phyloP scores from a whole-genome alignment of 2,797 vertebrate species.

The Paramormyrops hopkinsi region DNA sequence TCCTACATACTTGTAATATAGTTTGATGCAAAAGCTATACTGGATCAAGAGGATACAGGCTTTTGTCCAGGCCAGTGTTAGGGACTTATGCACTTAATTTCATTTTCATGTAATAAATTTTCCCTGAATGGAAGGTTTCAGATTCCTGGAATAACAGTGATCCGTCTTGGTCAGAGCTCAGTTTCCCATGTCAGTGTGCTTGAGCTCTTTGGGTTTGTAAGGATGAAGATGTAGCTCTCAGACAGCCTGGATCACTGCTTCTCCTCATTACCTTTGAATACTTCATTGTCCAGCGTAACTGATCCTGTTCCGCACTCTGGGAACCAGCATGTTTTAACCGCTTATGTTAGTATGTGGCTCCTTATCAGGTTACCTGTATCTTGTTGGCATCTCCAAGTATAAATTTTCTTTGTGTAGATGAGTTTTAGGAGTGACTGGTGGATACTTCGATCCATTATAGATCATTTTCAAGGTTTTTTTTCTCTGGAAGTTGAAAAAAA shows the following conservation, averaged over 20 bases:
- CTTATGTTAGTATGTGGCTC: neutral
- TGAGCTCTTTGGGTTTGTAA: slow-evolving; percentile 1
- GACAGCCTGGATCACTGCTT: slow-evolving; percentile 11
- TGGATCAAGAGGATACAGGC: neutral
- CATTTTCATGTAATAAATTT: neutral
- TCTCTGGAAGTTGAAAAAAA: neutral
- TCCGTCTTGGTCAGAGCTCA: neutral
- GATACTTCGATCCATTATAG: slow-evolving; percentile 1
- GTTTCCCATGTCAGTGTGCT: neutral
- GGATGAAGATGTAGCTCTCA: slow-evolving; percentile 17
- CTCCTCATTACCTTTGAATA: slow-evolving; percentile 15
- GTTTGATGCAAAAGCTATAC: neutral
- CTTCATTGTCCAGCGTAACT: neutral
- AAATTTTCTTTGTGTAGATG: neutral
- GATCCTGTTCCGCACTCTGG: neutral
- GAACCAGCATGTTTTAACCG: neutral
- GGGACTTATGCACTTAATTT: neutral
- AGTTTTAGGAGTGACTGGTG: slow-evolving; percentile 9
- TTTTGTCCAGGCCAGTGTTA: neutral
- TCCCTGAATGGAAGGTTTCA: neutral
- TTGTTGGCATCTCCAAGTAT: slow-evolving; percentile 18
- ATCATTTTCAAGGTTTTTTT: neutral
- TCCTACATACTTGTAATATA: neutral
- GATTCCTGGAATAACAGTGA: neutral
- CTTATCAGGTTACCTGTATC: slow-evolving; percentile 29